Evolutionary conservation across 2,797 vertebrate species (phyloP).

Genomic region (Lutjanus campechanus): DNA sequence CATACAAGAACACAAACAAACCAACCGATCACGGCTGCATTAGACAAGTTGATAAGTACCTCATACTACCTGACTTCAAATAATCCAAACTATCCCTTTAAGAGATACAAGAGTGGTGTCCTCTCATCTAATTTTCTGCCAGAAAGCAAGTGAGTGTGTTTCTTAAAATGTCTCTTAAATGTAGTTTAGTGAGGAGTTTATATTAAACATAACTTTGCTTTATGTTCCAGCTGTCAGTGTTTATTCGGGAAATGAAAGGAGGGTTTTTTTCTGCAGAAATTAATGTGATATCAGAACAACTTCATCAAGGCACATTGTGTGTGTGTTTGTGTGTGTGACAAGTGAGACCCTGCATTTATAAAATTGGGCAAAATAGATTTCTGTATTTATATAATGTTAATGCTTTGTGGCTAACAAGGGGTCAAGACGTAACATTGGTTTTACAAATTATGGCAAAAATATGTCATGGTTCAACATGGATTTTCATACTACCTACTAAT

Average conservation of each 20-base stretch:
- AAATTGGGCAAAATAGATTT: conserved; percentile 69
- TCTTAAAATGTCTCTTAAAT: conserved; percentile 33
- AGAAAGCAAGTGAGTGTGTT: background rate
- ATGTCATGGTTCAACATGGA: conserved; percentile 59
- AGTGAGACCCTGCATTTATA: conserved; percentile 64
- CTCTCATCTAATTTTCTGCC: background rate
- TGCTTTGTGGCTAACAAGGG: conserved; percentile 50
- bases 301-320: conserved; percentile 83
- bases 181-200: conserved; percentile 5
- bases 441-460: conserved; percentile 69
- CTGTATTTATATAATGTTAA: conserved; percentile 41
- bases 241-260: conserved; percentile 38
- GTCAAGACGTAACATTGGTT: conserved; percentile 54
- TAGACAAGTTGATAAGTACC: too few relatives aligned
- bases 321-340: conserved; percentile 51
- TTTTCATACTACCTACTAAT: conserved; percentile 73
- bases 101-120: background rate
- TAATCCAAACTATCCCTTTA: background rate
- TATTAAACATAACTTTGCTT: conserved; percentile 7
- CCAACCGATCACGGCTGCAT: too few relatives aligned
- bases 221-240: conserved; percentile 27
- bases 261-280: conserved; percentile 48
- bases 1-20: too few relatives aligned
- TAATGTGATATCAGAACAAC: conserved; percentile 61
- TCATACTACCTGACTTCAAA: too few relatives aligned